These are phyloP conservation scores for Columbina picui DNA, from an alignment of 2,113 vertebrate genomes.

Conservation along the genomic window DNA sequence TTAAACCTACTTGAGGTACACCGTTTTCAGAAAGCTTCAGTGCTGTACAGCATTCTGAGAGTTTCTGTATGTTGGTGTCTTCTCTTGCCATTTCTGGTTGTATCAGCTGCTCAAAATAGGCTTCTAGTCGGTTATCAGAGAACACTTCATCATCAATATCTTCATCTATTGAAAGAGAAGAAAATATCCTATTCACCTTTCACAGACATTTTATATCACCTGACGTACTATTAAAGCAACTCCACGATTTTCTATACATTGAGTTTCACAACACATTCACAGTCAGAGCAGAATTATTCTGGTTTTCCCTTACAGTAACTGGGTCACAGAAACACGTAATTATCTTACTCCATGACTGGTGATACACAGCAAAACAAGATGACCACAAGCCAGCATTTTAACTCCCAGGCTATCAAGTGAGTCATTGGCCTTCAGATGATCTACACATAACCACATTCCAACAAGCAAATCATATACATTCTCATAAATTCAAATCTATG, in stretches of 20 bases:
- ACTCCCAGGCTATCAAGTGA: background rate
- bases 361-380: background rate
- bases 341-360: background rate
- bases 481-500: background rate
- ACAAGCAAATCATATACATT: background rate
- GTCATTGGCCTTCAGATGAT: background rate
- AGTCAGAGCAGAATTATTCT: background rate
- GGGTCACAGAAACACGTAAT: background rate
- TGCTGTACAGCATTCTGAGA: slow-evolving; percentile 66
- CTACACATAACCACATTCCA: background rate
- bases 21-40: slow-evolving; percentile 56
- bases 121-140: slow-evolving; percentile 87
- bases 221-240: background rate
- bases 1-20: slow-evolving; percentile 43
- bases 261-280: background rate
- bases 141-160: slow-evolving; percentile 88
- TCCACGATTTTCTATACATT: background rate
- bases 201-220: background rate
- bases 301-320: background rate
- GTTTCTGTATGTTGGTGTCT: slow-evolving; percentile 78
- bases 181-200: background rate
- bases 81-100: slow-evolving; percentile 84
- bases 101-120: slow-evolving; percentile 90
- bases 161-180: slow-evolving; percentile 77
- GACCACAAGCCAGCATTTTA: background rate